phyloP scores from a whole-genome alignment of 1,140 invertebrate genomes.

The Lordiphosa clarofinis region DNA sequence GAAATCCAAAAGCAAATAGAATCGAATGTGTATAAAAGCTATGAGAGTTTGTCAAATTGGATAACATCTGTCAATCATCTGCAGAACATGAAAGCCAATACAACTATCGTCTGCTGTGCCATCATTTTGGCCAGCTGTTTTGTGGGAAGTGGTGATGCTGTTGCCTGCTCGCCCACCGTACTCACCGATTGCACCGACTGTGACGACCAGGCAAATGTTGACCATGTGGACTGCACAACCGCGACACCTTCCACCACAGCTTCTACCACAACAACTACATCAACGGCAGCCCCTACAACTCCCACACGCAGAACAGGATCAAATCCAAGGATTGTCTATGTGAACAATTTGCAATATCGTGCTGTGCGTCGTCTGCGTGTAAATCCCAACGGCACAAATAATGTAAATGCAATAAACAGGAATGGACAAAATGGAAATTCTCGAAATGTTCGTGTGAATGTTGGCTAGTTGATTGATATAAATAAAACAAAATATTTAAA shows the following conservation, averaged over 20 bases:
- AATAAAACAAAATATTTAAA: background rate
- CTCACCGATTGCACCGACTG: constrained; percentile 22
- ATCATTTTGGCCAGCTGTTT: constrained; percentile 22
- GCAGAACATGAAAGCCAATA: constrained; percentile 10
- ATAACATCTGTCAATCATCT: constrained; percentile 17
- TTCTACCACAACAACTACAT: constrained; percentile 4
- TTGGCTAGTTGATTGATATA: background rate
- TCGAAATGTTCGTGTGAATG: background rate
- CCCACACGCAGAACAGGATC: constrained; percentile 1
- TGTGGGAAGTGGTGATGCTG: constrained; percentile 17
- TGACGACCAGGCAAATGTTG: background rate
- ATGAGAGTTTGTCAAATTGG: background rate
- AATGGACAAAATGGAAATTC: background rate
- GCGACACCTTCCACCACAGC: constrained; percentile 8
- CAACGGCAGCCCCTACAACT: constrained; percentile 5
- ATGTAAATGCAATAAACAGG: background rate
- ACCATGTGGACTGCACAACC: constrained; percentile 7
- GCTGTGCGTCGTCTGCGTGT: constrained; percentile 24
- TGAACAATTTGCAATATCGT: constrained; percentile 20
- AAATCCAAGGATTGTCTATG: constrained; percentile 9
- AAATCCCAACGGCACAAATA: constrained; percentile 1
- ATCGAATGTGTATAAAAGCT: constrained; percentile 29
- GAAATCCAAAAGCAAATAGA: background rate
- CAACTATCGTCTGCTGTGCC: constrained; percentile 4
- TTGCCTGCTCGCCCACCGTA: constrained; percentile 25